Conservation (phyloP, 2,797 vertebrate genomes). For the Premnoplex brunnescens region DNA sequence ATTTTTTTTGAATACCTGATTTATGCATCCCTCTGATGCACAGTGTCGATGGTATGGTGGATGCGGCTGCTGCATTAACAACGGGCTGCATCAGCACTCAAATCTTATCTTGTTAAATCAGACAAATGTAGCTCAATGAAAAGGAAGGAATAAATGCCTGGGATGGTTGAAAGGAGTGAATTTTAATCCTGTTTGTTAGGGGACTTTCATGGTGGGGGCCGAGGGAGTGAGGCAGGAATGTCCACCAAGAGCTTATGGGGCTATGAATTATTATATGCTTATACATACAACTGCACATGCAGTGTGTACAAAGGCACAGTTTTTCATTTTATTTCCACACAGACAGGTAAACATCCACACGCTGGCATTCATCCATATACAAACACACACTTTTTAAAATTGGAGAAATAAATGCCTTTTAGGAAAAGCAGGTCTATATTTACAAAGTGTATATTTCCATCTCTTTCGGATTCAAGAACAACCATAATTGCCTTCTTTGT, state of each 20-base stretch:
- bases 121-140: conserved; percentile 91
- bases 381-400: conserved; percentile 17
- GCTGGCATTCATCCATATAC: not conserved
- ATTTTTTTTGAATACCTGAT: conserved; percentile 93
- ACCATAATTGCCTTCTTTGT: conserved; percentile 59
- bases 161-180: conserved; percentile 79
- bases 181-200: conserved; percentile 86
- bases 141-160: conserved; percentile 87
- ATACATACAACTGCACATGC: conserved; percentile 38
- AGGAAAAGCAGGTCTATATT: conserved; percentile 43
- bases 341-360: conserved; percentile 20
- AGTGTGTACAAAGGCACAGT: conserved; percentile 38
- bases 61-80: conserved; percentile 89
- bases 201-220: conserved; percentile 72
- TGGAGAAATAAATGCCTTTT: conserved; percentile 60
- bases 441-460: conserved; percentile 52
- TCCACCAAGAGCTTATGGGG: conserved; percentile 61
- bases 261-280: conserved; percentile 67
- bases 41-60: conserved; percentile 84
- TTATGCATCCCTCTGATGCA: conserved; percentile 88
- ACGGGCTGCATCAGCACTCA: conserved; percentile 92
- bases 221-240: conserved; percentile 60
- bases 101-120: conserved; percentile 99
- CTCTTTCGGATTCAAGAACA: conserved; percentile 60
- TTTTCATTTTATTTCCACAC: conserved; percentile 32